These are phyloP conservation scores for Rhinichthys osculus DNA, from an alignment of 2,797 vertebrate species.

Conservation along the genomic window DNA sequence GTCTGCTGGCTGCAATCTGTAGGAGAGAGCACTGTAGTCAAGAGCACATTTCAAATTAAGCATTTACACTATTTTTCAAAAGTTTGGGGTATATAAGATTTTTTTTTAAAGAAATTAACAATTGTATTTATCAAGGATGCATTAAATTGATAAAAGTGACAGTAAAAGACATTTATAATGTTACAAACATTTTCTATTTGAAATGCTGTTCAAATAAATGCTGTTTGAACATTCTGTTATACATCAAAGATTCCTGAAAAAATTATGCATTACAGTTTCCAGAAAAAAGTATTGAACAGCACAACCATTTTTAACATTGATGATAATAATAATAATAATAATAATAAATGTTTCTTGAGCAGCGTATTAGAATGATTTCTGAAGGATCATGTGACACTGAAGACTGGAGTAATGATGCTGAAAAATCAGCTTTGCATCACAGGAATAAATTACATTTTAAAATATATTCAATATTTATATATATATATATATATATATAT, in stretches of 20 bases:
- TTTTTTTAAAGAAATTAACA: not conserved
- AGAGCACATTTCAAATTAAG: not conserved
- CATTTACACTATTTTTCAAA: not conserved
- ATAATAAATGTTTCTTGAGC: not conserved
- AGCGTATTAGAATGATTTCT: not conserved
- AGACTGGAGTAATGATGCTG: not conserved
- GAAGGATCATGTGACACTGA: slow-evolving; percentile 2
- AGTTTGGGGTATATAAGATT: not conserved
- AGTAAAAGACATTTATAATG: not conserved
- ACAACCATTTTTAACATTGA: not conserved
- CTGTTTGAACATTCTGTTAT: not conserved
- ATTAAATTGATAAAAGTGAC: not conserved
- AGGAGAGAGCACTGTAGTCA: not conserved
- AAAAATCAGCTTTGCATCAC: not conserved
- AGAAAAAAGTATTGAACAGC: not conserved
- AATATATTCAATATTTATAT: not conserved
- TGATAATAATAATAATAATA: not conserved
- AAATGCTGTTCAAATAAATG: not conserved
- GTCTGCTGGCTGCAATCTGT: slow-evolving; percentile 78
- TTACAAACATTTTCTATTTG: not conserved
- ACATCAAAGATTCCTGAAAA: not conserved
- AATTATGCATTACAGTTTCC: not conserved
- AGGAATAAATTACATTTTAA: not conserved
- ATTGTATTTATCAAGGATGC: not conserved
- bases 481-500: too few relatives aligned